Evolutionary conservation across 2,113 vertebrate genomes (phyloP).

Genomic region (Tautogolabrus adspersus): DNA sequence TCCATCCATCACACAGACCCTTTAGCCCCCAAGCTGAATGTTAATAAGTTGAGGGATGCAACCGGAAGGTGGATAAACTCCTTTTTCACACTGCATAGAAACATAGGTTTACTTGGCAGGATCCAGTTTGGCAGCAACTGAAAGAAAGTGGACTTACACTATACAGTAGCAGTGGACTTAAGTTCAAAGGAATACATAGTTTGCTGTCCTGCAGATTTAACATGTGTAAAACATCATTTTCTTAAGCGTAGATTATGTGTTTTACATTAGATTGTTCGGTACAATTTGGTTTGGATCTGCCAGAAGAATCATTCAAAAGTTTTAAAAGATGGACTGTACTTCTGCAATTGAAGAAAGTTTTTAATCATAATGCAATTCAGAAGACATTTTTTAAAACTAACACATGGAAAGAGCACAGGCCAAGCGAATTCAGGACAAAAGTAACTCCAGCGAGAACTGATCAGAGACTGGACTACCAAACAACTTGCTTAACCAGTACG

Average conservation of each 20-base stretch:
- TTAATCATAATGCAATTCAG: neutral
- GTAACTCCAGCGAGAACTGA: conserved; percentile 6
- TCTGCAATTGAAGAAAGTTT: conserved; percentile 3
- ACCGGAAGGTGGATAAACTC: conserved; percentile 72
- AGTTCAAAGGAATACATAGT: conserved; percentile 38
- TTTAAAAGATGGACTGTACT: neutral
- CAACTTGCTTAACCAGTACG: neutral
- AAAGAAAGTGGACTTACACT: conserved; percentile 36
- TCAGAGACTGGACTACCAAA: conserved; percentile 24
- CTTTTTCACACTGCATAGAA: conserved; percentile 55
- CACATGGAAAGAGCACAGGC: neutral
- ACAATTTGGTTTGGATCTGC: neutral
- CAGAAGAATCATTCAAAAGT: conserved; percentile 1
- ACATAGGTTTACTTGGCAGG: conserved; percentile 55
- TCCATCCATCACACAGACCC: conserved; percentile 81
- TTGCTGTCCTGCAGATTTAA: conserved; percentile 38
- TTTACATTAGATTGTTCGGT: conserved; percentile 16
- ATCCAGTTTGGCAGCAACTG: conserved; percentile 43
- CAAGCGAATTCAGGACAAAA: conserved; percentile 9
- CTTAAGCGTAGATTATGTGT: neutral
- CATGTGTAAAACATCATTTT: conserved; percentile 41
- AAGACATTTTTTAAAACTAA: conserved; percentile 4
- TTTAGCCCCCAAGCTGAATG: conserved; percentile 78
- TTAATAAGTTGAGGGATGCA: conserved; percentile 76
- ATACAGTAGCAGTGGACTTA: conserved; percentile 19